Evolutionary conservation across 1,140 invertebrate species (phyloP), one percentile per base, ranked within the genome.

Genomic region (Heterodera carotae): DNA sequence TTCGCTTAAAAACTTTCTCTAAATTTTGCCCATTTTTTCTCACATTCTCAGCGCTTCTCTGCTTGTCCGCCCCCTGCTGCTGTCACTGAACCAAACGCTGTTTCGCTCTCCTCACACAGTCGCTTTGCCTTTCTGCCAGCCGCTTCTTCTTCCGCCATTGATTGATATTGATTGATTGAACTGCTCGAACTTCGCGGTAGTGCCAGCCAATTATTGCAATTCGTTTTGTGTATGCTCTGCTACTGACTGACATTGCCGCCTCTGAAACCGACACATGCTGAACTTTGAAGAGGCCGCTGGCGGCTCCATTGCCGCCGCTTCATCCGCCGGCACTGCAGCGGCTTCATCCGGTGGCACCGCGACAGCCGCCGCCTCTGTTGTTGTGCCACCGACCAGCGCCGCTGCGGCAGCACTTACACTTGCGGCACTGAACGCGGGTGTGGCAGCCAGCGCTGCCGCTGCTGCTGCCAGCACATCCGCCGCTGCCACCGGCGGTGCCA

Each of bases 341-440:
- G 7, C 48, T 5, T 56, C 48, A 12, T 5, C 48, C 33, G 34
- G 15, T 22, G 34, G 66, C 66, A 43, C 66, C 6, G 15, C 66
- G 66, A 18, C 72, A 12, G n/a, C n/a, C n/a, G 18, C 18, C 33
- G 48, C n/a, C 12, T 18, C 12, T 33, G 60, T 59, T 22, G n/a
- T 74, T 18, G n/a, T 74, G 10, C 60, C 59, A 8, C 43, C 62
- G n/a, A 64, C 60, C 31, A 60, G 60, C n/a, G 75, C 62, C 69
- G 34, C 68, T 34, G 76, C 75, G 29, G 70, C 74, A 25, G 75
- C 75, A 2, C 39, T 74, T 7, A 76, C 75, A 1, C 71, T 76
- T 7, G 75, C 33, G 31, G 64, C 64, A 34, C 39, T 77, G 25
- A 77, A 77, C 48, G 53, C 76, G 25, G 75, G 39, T 25, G 75